Conservation (phyloP, 2,888 invertebrate species). For the Eumacrocentrus americanus region DNA sequence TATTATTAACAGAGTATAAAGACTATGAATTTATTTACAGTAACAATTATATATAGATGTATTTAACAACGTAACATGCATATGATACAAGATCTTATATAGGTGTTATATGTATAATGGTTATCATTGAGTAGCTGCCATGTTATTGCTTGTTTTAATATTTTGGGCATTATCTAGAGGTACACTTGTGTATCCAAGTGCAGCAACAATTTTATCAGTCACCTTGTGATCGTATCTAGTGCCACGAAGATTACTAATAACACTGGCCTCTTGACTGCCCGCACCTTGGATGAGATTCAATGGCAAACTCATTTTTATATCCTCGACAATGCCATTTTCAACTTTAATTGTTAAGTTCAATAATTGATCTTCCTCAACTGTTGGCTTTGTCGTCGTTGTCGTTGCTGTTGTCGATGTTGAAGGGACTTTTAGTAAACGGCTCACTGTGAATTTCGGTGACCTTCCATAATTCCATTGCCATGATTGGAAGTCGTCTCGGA, state of each 20-base stretch:
- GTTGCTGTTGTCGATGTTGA: slow-evolving; percentile 34
- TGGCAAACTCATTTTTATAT: slow-evolving; percentile 71
- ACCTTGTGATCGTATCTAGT: slow-evolving; percentile 69
- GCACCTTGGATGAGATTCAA: slow-evolving; percentile 66
- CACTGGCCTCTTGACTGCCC: slow-evolving; percentile 70
- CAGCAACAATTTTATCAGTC: slow-evolving; percentile 66
- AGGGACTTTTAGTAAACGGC: slow-evolving; percentile 70
- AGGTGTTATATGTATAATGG: background rate
- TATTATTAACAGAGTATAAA: background rate
- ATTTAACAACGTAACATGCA: background rate
- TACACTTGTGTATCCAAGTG: slow-evolving; percentile 54
- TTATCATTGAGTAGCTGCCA: slow-evolving; percentile 51
- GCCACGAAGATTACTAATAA: slow-evolving; percentile 71
- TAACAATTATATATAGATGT: background rate
- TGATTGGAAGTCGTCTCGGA: slow-evolving; percentile 72
- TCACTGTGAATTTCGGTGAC: slow-evolving; percentile 83
- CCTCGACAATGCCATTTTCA: slow-evolving; percentile 70
- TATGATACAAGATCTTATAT: background rate
- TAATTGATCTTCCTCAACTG: slow-evolving; percentile 57
- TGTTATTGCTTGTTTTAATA: slow-evolving; percentile 48
- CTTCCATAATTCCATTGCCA: slow-evolving; percentile 92
- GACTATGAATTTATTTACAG: background rate
- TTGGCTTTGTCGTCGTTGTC: background rate
- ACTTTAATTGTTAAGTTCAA: slow-evolving; percentile 71
- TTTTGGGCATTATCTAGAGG: slow-evolving; percentile 40